A percentile compares a stretch with the other conserved stretches of the same genome.
phyloP scores from a whole-genome alignment of 2,888 invertebrate species.

The Pterostichus madidus region DNA sequence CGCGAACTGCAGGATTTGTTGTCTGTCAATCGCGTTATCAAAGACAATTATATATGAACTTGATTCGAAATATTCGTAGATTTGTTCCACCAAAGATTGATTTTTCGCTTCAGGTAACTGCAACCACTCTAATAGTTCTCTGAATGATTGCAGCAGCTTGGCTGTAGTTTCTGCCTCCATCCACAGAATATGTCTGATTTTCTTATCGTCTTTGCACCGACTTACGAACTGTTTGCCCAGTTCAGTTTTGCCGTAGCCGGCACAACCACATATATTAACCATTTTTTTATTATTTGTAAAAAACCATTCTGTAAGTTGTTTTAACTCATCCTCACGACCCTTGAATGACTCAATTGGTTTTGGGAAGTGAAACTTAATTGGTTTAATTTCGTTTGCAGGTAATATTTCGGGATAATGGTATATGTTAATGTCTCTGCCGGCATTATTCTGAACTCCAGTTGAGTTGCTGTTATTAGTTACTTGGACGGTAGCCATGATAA shows the following conservation, averaged over 20 bases:
- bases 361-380: neutral
- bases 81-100: neutral
- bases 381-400: neutral
- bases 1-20: neutral
- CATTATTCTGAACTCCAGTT: too few relatives aligned
- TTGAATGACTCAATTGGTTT: neutral
- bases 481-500: too few relatives aligned
- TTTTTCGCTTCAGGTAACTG: neutral
- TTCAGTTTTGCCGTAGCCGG: constrained; percentile 1
- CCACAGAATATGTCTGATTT: neutral
- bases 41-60: neutral
- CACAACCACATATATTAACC: neutral
- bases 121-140: neutral
- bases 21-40: neutral
- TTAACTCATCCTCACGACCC: neutral
- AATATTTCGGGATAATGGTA: too few relatives aligned
- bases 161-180: too few relatives aligned
- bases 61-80: neutral
- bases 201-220: neutral
- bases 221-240: neutral
- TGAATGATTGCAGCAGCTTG: too few relatives aligned
- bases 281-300: neutral
- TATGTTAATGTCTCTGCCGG: too few relatives aligned
- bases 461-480: too few relatives aligned
- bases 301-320: neutral